A percentile compares a stretch with the other conserved stretches of the same genome.
Evolutionary conservation across 2,888 invertebrate genomes (phyloP).

Genomic region (Serrognathus titanus): DNA sequence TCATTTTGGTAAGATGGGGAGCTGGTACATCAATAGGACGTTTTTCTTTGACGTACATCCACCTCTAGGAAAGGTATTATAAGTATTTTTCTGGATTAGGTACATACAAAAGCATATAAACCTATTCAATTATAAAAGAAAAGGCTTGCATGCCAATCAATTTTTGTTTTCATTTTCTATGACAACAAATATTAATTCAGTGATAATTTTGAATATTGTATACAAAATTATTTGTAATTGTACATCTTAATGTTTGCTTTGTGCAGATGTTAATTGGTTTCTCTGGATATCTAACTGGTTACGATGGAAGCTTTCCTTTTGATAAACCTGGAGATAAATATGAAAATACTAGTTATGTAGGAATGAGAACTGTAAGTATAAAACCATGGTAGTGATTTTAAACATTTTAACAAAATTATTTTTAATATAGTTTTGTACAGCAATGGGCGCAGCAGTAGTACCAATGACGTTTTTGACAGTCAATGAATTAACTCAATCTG

Average conservation of each 20-base stretch:
- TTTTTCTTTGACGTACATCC: conserved; percentile 99
- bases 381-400: neutral
- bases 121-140: neutral
- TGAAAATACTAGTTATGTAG: conserved; percentile 80
- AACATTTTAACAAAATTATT: neutral
- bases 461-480: conserved; percentile 84
- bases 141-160: neutral
- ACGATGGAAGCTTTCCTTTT: conserved; percentile 91
- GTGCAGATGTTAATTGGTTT: conserved; percentile 89
- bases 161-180: too few species aligned
- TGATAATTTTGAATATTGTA: too few species aligned
- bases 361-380: conserved; percentile 83
- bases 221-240: neutral
- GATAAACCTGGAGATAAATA: conserved; percentile 96
- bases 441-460: conserved; percentile 79
- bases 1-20: conserved; percentile 98
- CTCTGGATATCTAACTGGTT: conserved; percentile 88
- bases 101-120: too few species aligned
- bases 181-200: neutral
- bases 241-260: conserved; percentile 23
- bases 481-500: conserved; percentile 83
- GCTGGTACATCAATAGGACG: conserved; percentile 96
- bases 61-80: conserved; percentile 84
- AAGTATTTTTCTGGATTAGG: too few species aligned
- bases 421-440: conserved; percentile 80